phyloP scores from a whole-genome alignment of 2,797 vertebrate genomes.

The Chrysocyon brachyurus region DNA sequence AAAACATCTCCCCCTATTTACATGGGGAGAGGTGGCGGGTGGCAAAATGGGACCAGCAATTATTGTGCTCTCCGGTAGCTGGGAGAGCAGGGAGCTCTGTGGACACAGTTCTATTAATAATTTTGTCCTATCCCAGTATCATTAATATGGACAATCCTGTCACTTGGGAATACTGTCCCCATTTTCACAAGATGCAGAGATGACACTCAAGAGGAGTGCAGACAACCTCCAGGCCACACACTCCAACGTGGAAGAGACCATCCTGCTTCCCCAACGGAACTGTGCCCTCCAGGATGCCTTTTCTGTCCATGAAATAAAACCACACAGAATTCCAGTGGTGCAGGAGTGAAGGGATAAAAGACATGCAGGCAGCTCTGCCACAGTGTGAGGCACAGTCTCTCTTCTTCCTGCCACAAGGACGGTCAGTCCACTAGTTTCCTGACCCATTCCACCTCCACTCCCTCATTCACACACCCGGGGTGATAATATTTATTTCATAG shows the following conservation, averaged over 20 bases:
- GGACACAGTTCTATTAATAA: not conserved
- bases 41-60: not conserved
- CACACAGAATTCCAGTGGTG: not conserved
- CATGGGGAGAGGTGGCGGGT: not conserved
- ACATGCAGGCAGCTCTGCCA: too few relatives aligned
- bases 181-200: not conserved
- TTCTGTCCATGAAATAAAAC: not conserved
- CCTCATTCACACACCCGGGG: not conserved
- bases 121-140: too few relatives aligned
- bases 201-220: not conserved
- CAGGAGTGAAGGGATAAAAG: rapidly evolving
- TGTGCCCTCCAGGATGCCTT: not conserved
- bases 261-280: not conserved
- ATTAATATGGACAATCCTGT: not conserved
- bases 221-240: not conserved
- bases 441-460: not conserved
- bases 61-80: not conserved
- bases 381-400: not conserved
- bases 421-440: not conserved
- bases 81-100: not conserved
- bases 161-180: not conserved
- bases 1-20: not conserved
- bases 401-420: not conserved
- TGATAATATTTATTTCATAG: not conserved
- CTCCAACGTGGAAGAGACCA: not conserved